Evolutionary conservation across 2,888 invertebrate genomes (phyloP).

Genomic region (Eristalis intricaria): DNA sequence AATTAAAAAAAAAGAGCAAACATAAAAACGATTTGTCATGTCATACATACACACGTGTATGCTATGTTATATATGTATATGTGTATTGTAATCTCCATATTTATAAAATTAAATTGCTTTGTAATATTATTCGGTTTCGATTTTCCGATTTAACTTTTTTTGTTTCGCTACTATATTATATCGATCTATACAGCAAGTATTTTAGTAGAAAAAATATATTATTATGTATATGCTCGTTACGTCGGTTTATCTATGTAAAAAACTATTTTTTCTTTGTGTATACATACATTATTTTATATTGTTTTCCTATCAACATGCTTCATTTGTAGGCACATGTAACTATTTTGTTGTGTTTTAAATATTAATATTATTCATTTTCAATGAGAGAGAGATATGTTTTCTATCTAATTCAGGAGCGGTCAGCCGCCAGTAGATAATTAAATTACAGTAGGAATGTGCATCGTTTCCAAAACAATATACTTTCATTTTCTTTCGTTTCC

Average conservation of each 20-base stretch:
- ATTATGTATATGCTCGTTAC: slow-evolving; percentile 10
- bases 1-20: slow-evolving; percentile 63
- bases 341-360: slow-evolving; percentile 18
- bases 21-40: slow-evolving; percentile 68
- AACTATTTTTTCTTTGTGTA: slow-evolving; percentile 45
- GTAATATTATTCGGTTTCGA: slow-evolving; percentile 28
- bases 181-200: slow-evolving; percentile 40
- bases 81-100: slow-evolving; percentile 57
- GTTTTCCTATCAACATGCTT: slow-evolving; percentile 17
- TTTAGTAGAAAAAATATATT: slow-evolving; percentile 63
- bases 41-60: slow-evolving; percentile 46
- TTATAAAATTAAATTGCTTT: slow-evolving; percentile 44
- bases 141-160: slow-evolving; percentile 8
- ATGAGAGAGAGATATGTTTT: slow-evolving; percentile 57
- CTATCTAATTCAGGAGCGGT: slow-evolving; percentile 11
- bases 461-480: slow-evolving; percentile 14
- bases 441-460: slow-evolving; percentile 58
- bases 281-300: slow-evolving; percentile 16
- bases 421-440: slow-evolving; percentile 9
- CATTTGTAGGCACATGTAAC: slow-evolving; percentile 52
- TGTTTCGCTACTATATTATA: slow-evolving; percentile 18
- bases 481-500: not conserved
- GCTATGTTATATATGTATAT: slow-evolving; percentile 13
- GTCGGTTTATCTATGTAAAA: slow-evolving; percentile 34
- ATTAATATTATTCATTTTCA: slow-evolving; percentile 26